Evolutionary conservation across 2,888 invertebrate genomes (phyloP), one percentile per base, ranked within the genome.

Genomic region (Dilophus febrilis): DNA sequence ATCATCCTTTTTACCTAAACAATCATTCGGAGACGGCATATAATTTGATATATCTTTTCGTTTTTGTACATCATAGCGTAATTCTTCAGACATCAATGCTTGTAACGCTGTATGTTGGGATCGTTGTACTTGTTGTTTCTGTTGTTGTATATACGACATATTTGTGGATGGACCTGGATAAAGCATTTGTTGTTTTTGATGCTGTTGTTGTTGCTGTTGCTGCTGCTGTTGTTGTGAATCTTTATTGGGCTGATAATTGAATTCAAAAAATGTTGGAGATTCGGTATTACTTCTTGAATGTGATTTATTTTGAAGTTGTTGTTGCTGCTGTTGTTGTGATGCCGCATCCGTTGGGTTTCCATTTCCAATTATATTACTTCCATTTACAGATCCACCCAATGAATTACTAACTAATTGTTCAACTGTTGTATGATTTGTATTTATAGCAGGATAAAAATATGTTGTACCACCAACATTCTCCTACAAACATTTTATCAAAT

Each of bases 381-480:
- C n/a, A n/a, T n/a, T n/a, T n/a, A n/a, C n/a, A n/a, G n/a, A n/a
- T 43, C 22, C 41, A 43, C 28, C 16, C 22, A 34, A 12, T n/a
- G 10, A 37, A 12, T 26, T n/a, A 8, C 19, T 35, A 37, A 17
- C 26, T 29, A 51, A 56, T 49, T 57, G 60, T 42, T 65, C 57
- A 48, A 66, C 65, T 45, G 65, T n/a, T n/a, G n/a, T 55, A 45
- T 62, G 60, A 51, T 69, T 72, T 43, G 68, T 62, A n/a, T n/a
- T n/a, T 34, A 61, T 65, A 44, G 79, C 74, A 29, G 80, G 72
- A 60, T 88, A 94, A 64, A 91, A 94, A 61, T 92, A 94, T 37
- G 92, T 92, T 13, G 92, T 92, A 19, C 92, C 92, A 41, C 90
- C 90, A 45, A 87, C 86, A 67, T 85, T 87, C 64, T 87, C 87